Percentiles rank a stretch among this genome's conserved stretches.
Evolutionary conservation across 2,888 invertebrate genomes (phyloP).

Genomic region (Priocnemis perturbator): DNA sequence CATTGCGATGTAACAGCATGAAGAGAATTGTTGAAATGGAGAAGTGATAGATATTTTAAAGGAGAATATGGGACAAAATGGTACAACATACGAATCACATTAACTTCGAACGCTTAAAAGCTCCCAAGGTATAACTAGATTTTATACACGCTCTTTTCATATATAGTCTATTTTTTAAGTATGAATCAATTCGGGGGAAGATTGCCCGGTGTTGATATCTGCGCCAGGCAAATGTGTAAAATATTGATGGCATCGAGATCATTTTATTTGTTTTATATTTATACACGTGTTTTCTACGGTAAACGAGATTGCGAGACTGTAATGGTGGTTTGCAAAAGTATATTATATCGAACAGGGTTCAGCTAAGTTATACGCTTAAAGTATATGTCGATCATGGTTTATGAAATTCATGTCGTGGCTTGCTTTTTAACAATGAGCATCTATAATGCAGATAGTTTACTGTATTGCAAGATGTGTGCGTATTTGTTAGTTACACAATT

Average conservation of each 20-base stretch:
- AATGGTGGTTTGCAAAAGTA: slow-evolving; percentile 50
- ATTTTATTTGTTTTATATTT: slow-evolving; percentile 49
- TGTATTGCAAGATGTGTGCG: slow-evolving; percentile 25
- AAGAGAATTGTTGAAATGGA: background rate
- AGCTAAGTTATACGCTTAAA: slow-evolving; percentile 58
- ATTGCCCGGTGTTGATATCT: slow-evolving; percentile 5
- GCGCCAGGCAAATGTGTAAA: background rate
- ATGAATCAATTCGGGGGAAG: slow-evolving; percentile 46
- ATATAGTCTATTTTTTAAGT: slow-evolving; percentile 66
- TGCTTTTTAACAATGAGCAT: slow-evolving; percentile 45
- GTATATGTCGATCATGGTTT: slow-evolving; percentile 47
- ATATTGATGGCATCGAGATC: slow-evolving; percentile 31
- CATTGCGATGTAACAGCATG: background rate
- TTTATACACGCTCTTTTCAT: slow-evolving; percentile 69
- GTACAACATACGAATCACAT: slow-evolving; percentile 40
- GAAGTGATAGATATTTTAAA: slow-evolving; percentile 8
- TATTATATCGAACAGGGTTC: slow-evolving; percentile 67
- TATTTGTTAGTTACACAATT: slow-evolving; percentile 17
- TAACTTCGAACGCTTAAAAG: slow-evolving; percentile 51
- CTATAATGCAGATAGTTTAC: slow-evolving; percentile 23
- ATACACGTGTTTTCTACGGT: slow-evolving; percentile 54
- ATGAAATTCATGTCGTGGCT: slow-evolving; percentile 43
- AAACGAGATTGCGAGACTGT: slow-evolving; percentile 60
- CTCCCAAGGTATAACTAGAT: slow-evolving; percentile 60
- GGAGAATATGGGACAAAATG: slow-evolving; percentile 10